Evolutionary conservation across 1,140 invertebrate species (phyloP).

Genomic region (Trissolcus basalis): DNA sequence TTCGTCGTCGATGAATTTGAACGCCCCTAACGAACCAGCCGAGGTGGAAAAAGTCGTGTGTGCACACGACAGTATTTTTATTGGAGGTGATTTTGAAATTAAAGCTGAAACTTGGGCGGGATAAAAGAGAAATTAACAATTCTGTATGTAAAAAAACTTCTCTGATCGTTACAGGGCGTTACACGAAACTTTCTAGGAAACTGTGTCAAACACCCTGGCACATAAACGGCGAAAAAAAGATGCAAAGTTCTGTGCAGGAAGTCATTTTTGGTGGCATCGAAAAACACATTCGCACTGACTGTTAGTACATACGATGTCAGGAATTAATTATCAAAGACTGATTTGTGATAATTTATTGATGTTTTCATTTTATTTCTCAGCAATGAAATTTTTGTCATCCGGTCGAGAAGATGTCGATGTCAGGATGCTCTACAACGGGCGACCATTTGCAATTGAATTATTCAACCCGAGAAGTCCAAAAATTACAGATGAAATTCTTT

Average conservation of each 20-base stretch:
- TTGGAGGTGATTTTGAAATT: conserved; percentile 76
- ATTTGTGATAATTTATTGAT: not conserved
- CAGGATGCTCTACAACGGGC: conserved; percentile 87
- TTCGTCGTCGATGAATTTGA: conserved; percentile 72
- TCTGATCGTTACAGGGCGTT: conserved; percentile 79
- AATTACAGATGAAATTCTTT: conserved; percentile 76
- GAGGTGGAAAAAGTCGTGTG: conserved; percentile 74
- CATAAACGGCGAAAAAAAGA: conserved; percentile 86
- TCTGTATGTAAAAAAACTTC: not conserved
- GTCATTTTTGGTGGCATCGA: conserved; percentile 83
- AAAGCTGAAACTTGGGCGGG: not conserved
- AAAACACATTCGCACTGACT: conserved; percentile 77
- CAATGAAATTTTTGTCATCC: conserved; percentile 88
- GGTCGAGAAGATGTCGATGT: conserved; percentile 97
- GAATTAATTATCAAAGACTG: too few species aligned
- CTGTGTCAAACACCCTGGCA: conserved; percentile 97
- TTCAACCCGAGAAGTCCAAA: conserved; percentile 80
- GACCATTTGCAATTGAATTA: conserved; percentile 92
- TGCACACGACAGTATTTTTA: conserved; percentile 77
- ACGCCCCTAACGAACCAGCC: conserved; percentile 66
- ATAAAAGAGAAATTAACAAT: too few species aligned
- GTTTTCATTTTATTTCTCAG: conserved; percentile 56
- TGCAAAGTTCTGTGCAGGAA: conserved; percentile 93
- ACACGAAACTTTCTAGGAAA: conserved; percentile 90
- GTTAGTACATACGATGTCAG: conserved; percentile 59